Percentiles rank a stretch among this genome's conserved stretches.
Evolutionary conservation across 2,888 invertebrate species (phyloP).

Genomic region (Mimas tiliae): DNA sequence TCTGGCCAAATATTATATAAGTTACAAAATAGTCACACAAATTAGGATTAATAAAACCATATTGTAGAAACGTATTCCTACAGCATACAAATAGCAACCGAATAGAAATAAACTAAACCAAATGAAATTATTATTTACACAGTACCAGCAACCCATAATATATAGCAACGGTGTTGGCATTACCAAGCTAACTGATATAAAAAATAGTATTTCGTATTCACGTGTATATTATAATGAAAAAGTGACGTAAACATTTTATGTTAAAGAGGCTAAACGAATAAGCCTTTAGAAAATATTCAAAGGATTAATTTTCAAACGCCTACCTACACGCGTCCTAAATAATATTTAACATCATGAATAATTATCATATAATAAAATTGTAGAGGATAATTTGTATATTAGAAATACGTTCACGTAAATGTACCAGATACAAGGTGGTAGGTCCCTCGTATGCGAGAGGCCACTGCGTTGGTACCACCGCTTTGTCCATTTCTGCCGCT

Average conservation of each 20-base stretch:
- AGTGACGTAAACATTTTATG: not conserved
- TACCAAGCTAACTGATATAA: not conserved
- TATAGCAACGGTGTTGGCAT: not conserved
- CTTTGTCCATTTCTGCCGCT: too few species aligned
- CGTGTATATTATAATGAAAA: not conserved
- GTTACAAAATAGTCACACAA: too few species aligned
- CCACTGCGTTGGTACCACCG: too few species aligned
- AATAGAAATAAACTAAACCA: too few species aligned
- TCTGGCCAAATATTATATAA: too few species aligned
- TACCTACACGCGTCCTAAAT: not conserved
- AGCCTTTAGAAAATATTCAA: not conserved
- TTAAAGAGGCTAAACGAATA: not conserved
- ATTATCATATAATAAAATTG: not conserved
- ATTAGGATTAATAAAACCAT: too few species aligned
- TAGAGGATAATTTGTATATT: not conserved
- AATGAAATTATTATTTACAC: not conserved
- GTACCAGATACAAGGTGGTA: too few species aligned
- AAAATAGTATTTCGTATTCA: not conserved
- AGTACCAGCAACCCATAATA: not conserved
- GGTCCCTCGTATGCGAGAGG: too few species aligned
- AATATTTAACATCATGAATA: not conserved
- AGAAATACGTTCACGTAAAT: not conserved
- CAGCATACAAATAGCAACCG: too few species aligned
- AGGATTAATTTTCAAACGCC: constrained; percentile 3
- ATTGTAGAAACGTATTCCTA: too few species aligned